Conservation (phyloP, 2,113 vertebrate species). For the Chitala chitala region DNA sequence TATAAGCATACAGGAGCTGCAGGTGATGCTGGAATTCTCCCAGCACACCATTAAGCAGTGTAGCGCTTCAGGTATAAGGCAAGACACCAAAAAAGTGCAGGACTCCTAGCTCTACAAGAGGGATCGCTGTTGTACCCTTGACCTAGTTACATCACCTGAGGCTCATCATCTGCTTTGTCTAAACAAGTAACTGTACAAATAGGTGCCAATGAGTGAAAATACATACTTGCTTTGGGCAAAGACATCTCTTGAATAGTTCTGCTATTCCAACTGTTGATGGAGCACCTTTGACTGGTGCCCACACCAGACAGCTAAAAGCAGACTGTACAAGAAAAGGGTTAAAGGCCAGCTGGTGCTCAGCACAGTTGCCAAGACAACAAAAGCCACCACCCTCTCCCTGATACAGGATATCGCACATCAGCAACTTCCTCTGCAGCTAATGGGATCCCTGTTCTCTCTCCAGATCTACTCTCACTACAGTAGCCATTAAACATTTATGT, state of each 20-base stretch:
- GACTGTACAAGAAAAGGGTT: not conserved
- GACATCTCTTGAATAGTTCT: not conserved
- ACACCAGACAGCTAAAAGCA: not conserved
- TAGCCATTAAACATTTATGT: conserved; percentile 12
- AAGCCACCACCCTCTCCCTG: not conserved
- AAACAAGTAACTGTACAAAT: not conserved
- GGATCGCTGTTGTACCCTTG: too few relatives aligned
- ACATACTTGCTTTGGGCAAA: not conserved
- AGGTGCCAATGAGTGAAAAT: not conserved
- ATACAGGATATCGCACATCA: conserved; percentile 1
- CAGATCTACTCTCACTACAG: not conserved
- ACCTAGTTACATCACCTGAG: too few relatives aligned
- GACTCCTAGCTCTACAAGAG: too few relatives aligned
- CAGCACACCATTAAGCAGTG: too few relatives aligned
- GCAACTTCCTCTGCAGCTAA: not conserved
- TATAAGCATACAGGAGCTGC: not conserved
- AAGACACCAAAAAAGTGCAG: too few relatives aligned
- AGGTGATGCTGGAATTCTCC: not conserved
- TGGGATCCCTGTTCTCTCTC: not conserved
- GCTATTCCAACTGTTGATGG: not conserved
- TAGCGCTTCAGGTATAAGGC: too few relatives aligned
- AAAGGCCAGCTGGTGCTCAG: not conserved
- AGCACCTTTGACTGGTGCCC: not conserved
- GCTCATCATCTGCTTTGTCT: not conserved
- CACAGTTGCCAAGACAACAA: not conserved